Conservation (phyloP, 2,888 invertebrate genomes). For the Trimorus sp. region DNA sequence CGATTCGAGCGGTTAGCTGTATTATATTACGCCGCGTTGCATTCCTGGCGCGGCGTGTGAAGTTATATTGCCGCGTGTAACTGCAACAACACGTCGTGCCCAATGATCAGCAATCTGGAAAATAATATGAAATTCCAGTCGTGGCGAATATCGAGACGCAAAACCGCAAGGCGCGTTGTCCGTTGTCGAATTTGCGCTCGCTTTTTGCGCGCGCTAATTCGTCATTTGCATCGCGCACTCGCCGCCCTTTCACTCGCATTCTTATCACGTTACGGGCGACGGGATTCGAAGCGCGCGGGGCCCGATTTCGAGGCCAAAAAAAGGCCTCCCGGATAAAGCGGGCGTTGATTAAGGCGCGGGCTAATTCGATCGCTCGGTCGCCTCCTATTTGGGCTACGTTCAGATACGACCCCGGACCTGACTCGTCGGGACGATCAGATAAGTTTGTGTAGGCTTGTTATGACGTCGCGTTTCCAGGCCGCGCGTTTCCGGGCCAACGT, state of each 20-base stretch:
- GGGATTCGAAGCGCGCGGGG: slow-evolving; percentile 39
- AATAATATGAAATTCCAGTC: slow-evolving; percentile 65
- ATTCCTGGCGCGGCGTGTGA: slow-evolving; percentile 62
- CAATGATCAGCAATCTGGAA: slow-evolving; percentile 67
- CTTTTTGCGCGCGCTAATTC: slow-evolving; percentile 39
- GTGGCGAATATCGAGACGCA: slow-evolving; percentile 55
- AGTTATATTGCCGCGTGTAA: slow-evolving; percentile 62
- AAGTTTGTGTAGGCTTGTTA: slow-evolving; percentile 24
- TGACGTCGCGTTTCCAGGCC: slow-evolving; percentile 19
- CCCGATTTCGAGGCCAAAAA: slow-evolving; percentile 14
- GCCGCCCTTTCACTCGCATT: slow-evolving; percentile 40
- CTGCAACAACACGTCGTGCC: slow-evolving; percentile 63
- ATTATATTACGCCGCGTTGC: slow-evolving; percentile 60
- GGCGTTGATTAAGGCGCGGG: slow-evolving; percentile 28
- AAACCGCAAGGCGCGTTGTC: slow-evolving; percentile 42
- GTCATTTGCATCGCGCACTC: slow-evolving; percentile 39
- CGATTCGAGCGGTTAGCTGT: slow-evolving; percentile 57
- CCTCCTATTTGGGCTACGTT: slow-evolving; percentile 5
- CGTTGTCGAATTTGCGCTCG: slow-evolving; percentile 40
- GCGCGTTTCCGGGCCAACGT: slow-evolving; percentile 25
- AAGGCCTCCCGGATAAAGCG: slow-evolving; percentile 15
- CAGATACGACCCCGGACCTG: slow-evolving; percentile 9
- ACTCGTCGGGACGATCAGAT: slow-evolving; percentile 39
- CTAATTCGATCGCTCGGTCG: slow-evolving; percentile 25
- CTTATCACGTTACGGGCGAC: slow-evolving; percentile 48